Conservation (phyloP, 2,113 vertebrate species). For the Dryoscopus gambensis region DNA sequence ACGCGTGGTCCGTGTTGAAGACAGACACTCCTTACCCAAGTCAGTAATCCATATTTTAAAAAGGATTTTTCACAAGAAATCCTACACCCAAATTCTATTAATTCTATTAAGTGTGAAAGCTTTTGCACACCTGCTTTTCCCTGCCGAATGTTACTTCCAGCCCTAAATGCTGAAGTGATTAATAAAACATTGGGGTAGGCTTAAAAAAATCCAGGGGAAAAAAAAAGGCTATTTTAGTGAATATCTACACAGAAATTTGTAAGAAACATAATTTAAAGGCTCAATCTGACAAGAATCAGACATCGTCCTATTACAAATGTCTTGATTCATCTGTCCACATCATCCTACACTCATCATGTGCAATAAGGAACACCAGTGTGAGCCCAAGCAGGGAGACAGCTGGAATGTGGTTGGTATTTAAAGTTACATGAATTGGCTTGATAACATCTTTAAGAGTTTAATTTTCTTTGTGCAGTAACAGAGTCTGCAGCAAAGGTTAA, state of each 20-base stretch:
- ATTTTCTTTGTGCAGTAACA: background rate
- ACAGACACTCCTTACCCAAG: background rate
- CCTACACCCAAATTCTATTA: background rate
- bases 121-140: background rate
- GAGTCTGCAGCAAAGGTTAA: background rate
- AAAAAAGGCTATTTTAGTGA: background rate
- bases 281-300: background rate
- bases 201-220: background rate
- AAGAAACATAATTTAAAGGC: background rate
- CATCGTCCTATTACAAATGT: background rate
- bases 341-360: background rate
- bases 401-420: background rate
- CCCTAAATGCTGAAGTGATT: background rate
- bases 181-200: background rate
- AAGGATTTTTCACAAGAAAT: background rate
- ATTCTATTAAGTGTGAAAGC: background rate
- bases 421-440: background rate
- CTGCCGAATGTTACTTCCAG: background rate
- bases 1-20: rapidly evolving
- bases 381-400: background rate
- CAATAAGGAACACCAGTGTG: background rate
- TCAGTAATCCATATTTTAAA: background rate
- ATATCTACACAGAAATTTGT: background rate
- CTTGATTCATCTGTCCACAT: too few relatives aligned
- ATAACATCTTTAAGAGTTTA: background rate